Conservation (phyloP, 92 coral and sea anemone genomes). For the Parazoanthus darwini region DNA sequence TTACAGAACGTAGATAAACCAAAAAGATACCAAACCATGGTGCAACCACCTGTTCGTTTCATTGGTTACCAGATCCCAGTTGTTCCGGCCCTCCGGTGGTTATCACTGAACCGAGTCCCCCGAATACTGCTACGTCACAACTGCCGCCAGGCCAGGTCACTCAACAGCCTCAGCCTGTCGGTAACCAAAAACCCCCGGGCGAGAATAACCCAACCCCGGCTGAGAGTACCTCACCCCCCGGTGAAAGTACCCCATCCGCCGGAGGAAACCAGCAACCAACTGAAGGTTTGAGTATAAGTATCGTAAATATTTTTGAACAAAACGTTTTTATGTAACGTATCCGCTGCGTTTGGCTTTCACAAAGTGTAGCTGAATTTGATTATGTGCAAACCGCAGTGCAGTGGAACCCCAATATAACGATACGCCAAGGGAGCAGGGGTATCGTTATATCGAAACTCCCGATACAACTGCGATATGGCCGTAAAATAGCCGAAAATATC, state of each 20-base stretch:
- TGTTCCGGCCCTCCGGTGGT: conserved; percentile 36
- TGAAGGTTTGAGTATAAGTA: not conserved
- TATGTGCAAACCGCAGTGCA: no score
- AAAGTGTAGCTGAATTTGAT: not conserved
- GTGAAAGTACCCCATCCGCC: not conserved
- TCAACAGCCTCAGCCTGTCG: not conserved
- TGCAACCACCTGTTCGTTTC: not conserved
- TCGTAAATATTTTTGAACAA: no score
- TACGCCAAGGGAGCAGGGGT: no score
- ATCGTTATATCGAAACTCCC: no score
- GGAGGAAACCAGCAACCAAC: conserved; percentile 3
- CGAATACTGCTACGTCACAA: not conserved
- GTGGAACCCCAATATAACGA: no score
- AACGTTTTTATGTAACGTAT: not conserved
- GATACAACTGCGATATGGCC: no score
- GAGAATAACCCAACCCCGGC: not conserved
- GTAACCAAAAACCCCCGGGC: not conserved
- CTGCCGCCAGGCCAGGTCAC: conserved; percentile 3
- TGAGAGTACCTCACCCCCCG: not conserved
- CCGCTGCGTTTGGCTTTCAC: not conserved
- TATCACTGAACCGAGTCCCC: not conserved
- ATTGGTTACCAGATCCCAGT: conserved; percentile 21
- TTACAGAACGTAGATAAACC: not conserved
- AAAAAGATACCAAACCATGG: no score
- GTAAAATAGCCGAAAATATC: no score